These are phyloP conservation scores for Anas platyrhynchos DNA, from an alignment of 2,113 vertebrate species.

Conservation along the genomic window DNA sequence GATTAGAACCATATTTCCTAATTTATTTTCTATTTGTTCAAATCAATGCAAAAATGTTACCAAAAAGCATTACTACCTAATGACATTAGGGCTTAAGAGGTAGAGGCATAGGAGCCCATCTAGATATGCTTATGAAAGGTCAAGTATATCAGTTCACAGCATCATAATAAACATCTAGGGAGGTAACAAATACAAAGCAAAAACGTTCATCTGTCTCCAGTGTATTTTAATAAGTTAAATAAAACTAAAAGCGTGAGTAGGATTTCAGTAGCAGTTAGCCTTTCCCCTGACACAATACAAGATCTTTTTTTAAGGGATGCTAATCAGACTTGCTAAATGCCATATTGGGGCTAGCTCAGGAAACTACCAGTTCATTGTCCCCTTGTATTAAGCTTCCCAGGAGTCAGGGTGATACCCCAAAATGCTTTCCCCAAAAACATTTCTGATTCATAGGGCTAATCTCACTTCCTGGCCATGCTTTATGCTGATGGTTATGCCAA, in stretches of 20 bases:
- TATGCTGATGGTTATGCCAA: neutral
- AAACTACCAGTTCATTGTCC: neutral
- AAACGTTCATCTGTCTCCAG: neutral
- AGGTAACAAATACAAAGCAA: slow-evolving; percentile 1
- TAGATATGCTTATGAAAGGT: neutral
- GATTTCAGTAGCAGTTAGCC: slow-evolving; percentile 23
- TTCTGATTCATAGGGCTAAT: slow-evolving; percentile 7
- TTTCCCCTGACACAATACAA: neutral
- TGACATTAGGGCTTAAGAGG: neutral
- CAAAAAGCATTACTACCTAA: neutral
- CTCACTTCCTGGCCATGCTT: neutral
- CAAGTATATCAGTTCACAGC: neutral
- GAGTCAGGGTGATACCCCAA: neutral
- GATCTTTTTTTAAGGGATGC: neutral
- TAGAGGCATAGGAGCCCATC: neutral
- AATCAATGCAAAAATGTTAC: slow-evolving; percentile 19
- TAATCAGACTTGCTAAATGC: neutral
- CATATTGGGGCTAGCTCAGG: neutral
- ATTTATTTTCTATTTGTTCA: neutral
- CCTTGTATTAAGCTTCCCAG: neutral
- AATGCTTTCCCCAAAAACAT: neutral
- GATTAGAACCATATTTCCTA: slow-evolving; percentile 11
- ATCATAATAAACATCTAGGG: neutral
- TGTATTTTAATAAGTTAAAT: slow-evolving; percentile 4
- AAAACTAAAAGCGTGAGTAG: neutral